Percentiles rank a stretch among this genome's conserved stretches.
These are phyloP conservation scores for Drosophila lowei DNA, from an alignment of 1,140 invertebrate species.

Conservation along the genomic window DNA sequence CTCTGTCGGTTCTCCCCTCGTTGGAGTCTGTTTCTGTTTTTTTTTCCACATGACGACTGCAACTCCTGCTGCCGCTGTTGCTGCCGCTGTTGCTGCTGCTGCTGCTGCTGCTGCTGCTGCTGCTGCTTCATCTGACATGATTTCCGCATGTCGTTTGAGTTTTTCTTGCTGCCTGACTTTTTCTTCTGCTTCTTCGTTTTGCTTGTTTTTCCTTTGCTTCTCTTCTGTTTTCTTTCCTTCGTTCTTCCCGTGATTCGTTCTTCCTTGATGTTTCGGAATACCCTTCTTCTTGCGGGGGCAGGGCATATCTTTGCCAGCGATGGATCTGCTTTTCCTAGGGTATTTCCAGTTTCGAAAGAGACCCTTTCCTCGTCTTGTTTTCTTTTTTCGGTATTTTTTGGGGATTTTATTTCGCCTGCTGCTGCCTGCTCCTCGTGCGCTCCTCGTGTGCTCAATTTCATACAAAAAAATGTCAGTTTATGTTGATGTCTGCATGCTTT, in stretches of 20 bases:
- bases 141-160: constrained; percentile 79
- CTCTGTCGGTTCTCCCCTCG: neutral
- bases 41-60: constrained; percentile 8
- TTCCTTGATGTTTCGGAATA: neutral
- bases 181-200: constrained; percentile 42
- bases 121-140: constrained; percentile 79
- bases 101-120: constrained; percentile 33
- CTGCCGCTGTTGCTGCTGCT: constrained; percentile 30
- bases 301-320: too few relatives aligned
- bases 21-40: constrained; percentile 39
- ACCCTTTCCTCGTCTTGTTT: too few relatives aligned
- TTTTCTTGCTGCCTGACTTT: constrained; percentile 51
- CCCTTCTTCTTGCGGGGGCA: neutral
- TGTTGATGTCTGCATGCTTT: constrained; percentile 75
- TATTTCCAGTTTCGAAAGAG: too few relatives aligned
- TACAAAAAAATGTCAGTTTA: constrained; percentile 73
- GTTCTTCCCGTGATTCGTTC: constrained; percentile 2
- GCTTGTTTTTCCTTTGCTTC: constrained; percentile 45
- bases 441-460: constrained; percentile 73
- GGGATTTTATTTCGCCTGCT: constrained; percentile 1
- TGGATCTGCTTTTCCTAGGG: too few relatives aligned
- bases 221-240: neutral
- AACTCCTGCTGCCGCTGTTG: constrained; percentile 24
- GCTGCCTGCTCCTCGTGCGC: constrained; percentile 33
- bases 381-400: neutral